Percentiles rank a stretch among this genome's conserved stretches.
Evolutionary conservation across 2,888 invertebrate species (phyloP).

Genomic region (Tenthredo scrophulariae): DNA sequence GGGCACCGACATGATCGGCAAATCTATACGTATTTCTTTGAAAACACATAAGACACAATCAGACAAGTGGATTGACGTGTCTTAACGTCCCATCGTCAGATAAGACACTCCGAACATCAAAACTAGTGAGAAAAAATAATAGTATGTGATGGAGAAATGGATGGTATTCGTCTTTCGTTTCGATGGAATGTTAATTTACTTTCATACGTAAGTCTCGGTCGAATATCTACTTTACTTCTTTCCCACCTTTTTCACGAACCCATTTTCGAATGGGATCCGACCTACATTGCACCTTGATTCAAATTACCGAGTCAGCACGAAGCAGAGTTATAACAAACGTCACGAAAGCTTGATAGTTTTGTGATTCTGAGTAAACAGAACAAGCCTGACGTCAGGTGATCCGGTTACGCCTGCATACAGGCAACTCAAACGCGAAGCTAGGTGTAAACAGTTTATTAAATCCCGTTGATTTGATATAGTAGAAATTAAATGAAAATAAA

Average conservation of each 20-base stretch:
- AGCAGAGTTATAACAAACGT: neutral
- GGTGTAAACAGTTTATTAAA: too few relatives aligned
- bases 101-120: neutral
- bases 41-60: neutral
- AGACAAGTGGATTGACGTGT: neutral
- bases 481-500: too few relatives aligned
- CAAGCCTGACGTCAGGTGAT: too few relatives aligned
- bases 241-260: neutral
- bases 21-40: neutral
- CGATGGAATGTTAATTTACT: neutral
- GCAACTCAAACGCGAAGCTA: too few relatives aligned
- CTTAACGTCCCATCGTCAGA: neutral
- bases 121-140: neutral
- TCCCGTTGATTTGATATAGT: too few relatives aligned
- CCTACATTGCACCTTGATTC: neutral
- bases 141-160: neutral
- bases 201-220: neutral
- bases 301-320: neutral
- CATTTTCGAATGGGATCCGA: neutral
- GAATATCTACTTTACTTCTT: neutral
- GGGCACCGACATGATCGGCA: neutral
- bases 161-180: neutral
- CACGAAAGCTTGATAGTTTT: constrained; percentile 6
- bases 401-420: too few relatives aligned
- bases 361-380: too few relatives aligned